Evolutionary conservation across 2,113 vertebrate genomes (phyloP), one percentile per base, ranked within the genome.

Genomic region (Ia io): DNA sequence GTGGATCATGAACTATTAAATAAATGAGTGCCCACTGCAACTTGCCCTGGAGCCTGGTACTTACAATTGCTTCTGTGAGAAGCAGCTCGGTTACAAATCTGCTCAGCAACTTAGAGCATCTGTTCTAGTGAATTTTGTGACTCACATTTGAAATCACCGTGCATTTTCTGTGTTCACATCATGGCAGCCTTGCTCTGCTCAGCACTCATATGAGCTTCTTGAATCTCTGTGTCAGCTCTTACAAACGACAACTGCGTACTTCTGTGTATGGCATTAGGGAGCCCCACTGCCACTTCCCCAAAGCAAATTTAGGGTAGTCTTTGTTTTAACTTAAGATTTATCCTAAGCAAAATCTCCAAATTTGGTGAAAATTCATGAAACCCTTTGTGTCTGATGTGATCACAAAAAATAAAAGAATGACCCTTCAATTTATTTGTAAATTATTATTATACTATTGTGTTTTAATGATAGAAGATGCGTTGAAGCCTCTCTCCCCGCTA

Each of bases 301-400:
- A 71, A 71, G 44, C 35, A 94, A 90, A 84, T 67, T 79, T 56
- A 70, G n/a, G 44, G 13, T 51, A 53, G 32, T 84, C 63, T 88
- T 87, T 67, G 49, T 79, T 78, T 77, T 44, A 91, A 90, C 82
- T 49, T 9, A 69, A 53, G 61, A 65, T 35, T 6, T 14, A 82
- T 51, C n/a, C 77, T 17, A 84, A 61, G 30, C 25, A 49, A 30
- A 84, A n/a, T 30, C 30, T 91, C 25, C n/a, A 90, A n/a, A 80
- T 88, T 88, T 83, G 82, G 65, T 76, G 71, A 92, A 95, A 84
- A 85, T 40, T 92, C 37, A 88, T 82, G 40, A 88, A 80, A 56
- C 5, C 32, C 44, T 32, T 85, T 78, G 56, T 79, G 18, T 16
- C 7, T 92, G 5, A 83, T 30, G 2, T 47, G 30, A 47, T 85